Base-by-base conservation (phyloP, 1,140 invertebrate genomes). In the Calycopis cecrops region DNA sequence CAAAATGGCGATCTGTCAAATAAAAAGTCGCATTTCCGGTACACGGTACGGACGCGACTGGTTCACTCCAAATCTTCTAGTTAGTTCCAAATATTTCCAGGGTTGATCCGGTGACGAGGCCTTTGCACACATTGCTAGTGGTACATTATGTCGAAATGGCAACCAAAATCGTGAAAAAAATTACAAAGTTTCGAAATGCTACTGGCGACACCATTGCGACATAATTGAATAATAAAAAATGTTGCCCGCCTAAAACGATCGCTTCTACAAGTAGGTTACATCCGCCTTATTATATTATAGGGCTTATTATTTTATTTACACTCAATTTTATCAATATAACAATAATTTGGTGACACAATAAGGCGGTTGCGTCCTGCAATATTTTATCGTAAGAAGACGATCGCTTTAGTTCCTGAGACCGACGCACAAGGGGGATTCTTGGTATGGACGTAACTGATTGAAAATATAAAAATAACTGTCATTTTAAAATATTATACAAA, bases 81-180 rank as follows among this genome's bases (percentile, higher is more conserved):
- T 42, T 9, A 57, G 40, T 57, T 69, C 62, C 50, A 52, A 55
- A 61, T 65, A 65, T 65, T 70, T 76, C 73, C 70, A 70, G 67
- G 34, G 40, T 48, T 77, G 78, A 80, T 82, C 77, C 79, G 77
- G 79, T 78, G 73, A 76, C 73, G 68, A 71, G 73, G 75, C 71
- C 65, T 78, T 84, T 81, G 77, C 82, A 81, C 80, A 82, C 82
- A 85, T 81, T 82, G 80, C 79, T 77, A 76, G 71, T 71, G 70
- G 74, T 79, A 66, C 69, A 63, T 65, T 56, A 71, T 69, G 73
- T 69, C 67, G 67, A 62, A 79, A 79, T 73, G 72, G 67, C 21
- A 35, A 42, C 42, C 9, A 6, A 16, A 40, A 17, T n/a, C n/a
- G 9, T 47, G 11, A 6, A 18, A 40, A 44, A 33, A 53, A 18